Evolutionary conservation across 2,113 vertebrate species (phyloP).

Genomic region (Odobenus rosmarus): DNA sequence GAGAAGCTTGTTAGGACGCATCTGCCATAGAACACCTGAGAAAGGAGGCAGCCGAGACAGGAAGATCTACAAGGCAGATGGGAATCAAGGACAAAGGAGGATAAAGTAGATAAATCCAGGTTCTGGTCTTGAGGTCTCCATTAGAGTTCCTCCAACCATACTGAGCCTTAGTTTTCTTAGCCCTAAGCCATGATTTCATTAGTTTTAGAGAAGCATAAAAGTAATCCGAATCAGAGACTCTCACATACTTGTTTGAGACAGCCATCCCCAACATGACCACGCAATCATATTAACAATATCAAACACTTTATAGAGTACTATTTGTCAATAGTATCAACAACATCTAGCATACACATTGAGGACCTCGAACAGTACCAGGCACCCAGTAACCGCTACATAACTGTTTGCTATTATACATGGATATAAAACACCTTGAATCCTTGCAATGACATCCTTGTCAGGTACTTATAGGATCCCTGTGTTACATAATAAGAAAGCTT

Average conservation of each 20-base stretch:
- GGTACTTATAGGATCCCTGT: not conserved
- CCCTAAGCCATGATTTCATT: not conserved
- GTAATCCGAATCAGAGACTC: not conserved
- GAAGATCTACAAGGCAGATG: not conserved
- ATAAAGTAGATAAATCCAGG: not conserved
- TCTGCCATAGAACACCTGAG: rapidly evolving
- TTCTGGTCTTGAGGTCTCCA: not conserved
- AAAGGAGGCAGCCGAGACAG: not conserved
- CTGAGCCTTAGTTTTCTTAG: not conserved
- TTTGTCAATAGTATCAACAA: not conserved
- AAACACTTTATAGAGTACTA: not conserved
- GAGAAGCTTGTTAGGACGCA: not conserved
- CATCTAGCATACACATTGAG: not conserved
- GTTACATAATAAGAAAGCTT: not conserved
- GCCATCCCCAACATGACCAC: not conserved
- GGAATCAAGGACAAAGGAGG: not conserved
- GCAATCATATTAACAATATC: not conserved
- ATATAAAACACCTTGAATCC: not conserved
- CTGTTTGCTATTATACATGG: not conserved
- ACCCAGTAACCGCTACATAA: not conserved
- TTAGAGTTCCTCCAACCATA: not conserved
- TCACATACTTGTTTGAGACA: not conserved
- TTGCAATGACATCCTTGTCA: not conserved
- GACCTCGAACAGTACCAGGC: not conserved
- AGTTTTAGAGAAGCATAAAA: not conserved